Conservation (phyloP, 2,888 invertebrate genomes). For the Meganola albula region DNA sequence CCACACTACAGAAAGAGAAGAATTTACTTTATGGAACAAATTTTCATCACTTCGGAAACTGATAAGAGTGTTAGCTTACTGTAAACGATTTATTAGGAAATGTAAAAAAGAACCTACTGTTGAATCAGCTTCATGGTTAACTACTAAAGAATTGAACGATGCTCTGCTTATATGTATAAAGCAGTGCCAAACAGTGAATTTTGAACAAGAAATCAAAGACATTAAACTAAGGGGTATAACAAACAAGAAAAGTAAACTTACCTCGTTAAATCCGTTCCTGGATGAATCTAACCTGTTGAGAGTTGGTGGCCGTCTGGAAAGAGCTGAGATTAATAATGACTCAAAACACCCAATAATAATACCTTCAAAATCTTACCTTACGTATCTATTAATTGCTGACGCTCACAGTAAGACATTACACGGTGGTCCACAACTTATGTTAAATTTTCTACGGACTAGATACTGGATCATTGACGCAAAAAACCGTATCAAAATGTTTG, state of each 20-base stretch:
- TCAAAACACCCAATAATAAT: constrained; percentile 18
- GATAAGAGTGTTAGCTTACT: constrained; percentile 8
- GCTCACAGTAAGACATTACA: constrained; percentile 23
- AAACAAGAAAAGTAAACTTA: constrained; percentile 9
- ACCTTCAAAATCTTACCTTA: constrained; percentile 3
- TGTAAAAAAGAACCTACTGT: background rate
- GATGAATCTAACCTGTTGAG: constrained; percentile 11
- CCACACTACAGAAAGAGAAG: background rate
- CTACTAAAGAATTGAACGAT: background rate
- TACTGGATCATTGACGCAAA: constrained; percentile 20
- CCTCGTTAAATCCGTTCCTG: constrained; percentile 9
- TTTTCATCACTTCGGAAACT: constrained; percentile 6
- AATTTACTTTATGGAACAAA: constrained; percentile 3
- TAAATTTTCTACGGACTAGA: constrained; percentile 13
- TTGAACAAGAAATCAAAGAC: constrained; percentile 6
- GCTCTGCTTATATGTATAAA: constrained; percentile 1
- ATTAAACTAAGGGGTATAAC: constrained; percentile 5
- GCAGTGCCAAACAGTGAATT: constrained; percentile 3
- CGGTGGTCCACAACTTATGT: constrained; percentile 22
- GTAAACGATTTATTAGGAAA: constrained; percentile 7
- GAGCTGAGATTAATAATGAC: constrained; percentile 1
- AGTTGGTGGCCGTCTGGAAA: constrained; percentile 16
- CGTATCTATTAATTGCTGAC: constrained; percentile 17
- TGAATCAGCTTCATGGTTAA: background rate
- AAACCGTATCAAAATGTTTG: constrained; percentile 4